Evolutionary conservation across 2,113 vertebrate genomes (phyloP), one percentile per base, ranked within the genome.

Genomic region (Thymallus thymallus): DNA sequence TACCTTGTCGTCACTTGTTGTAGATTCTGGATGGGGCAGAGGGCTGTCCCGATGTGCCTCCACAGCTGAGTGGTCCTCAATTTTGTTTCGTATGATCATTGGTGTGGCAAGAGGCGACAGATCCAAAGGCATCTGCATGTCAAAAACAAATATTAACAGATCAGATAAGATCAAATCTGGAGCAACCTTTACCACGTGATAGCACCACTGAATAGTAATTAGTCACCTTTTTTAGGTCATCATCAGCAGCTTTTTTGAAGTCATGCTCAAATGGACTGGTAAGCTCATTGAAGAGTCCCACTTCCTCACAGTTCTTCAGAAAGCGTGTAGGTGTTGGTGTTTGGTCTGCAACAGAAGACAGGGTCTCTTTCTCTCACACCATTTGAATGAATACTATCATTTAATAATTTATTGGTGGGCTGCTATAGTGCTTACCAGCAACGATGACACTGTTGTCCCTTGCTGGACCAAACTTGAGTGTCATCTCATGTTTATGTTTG

Each of bases 401-500:
- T 69, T 7, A 67, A 10, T 3, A 16, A 32, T 24, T 60, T 14
- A 32, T 5, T 14, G 16, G 2, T 9, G 10, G 6, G 58, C 20
- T 35, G 41, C 1, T 72, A 30, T 3, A 23, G 83, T 79, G 91
- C 93, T 93, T 83, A 98, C 98, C 98, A 94, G 98, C 98, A 88
- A 99, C 95, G 84, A 98, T 96, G 93, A 96, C 95, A 90, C 94
- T 97, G 86, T 99, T 97, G 90, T 95, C 97, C 90, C 97, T 96
- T 88, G 97, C 96, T 67, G 98, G 98, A 88, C 98, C 98, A 93
- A 99, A 99, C 95, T 99, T 98, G 86, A 99, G 93, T 90, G 98
- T 99, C 98, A 99, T 99, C 98, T 99, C 98, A 96, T 99, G 98
- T 94, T 99, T 99, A 92, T 99, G 98, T 91, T 98, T 98, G 93